These are phyloP conservation scores for Zingel zingel DNA, from an alignment of 2,113 vertebrate genomes.

Conservation along the genomic window DNA sequence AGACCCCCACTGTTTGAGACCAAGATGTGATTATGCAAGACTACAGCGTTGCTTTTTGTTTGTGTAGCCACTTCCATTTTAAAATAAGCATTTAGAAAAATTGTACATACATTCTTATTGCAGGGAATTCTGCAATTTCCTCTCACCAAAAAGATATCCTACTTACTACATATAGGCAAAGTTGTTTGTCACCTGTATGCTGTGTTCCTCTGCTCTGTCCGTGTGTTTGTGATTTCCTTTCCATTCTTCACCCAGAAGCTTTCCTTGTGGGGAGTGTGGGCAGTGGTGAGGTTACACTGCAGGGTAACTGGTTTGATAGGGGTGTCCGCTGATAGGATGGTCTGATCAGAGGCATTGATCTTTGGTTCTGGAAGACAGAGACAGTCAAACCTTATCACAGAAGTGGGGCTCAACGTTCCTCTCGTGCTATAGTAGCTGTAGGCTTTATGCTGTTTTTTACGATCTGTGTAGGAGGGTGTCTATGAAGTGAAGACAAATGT, in stretches of 20 bases:
- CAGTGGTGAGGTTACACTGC: slow-evolving; percentile 94
- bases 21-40: background rate
- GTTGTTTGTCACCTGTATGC: slow-evolving; percentile 87
- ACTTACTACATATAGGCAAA: background rate
- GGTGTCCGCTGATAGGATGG: slow-evolving; percentile 81
- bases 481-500: slow-evolving; percentile 63
- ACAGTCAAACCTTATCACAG: slow-evolving; percentile 74
- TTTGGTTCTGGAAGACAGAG: slow-evolving; percentile 92
- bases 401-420: slow-evolving; percentile 49
- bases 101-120: background rate
- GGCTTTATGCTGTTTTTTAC: slow-evolving; percentile 68
- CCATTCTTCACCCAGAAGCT: slow-evolving; percentile 98
- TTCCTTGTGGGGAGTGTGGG: slow-evolving; percentile 85
- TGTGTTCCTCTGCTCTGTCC: slow-evolving; percentile 83
- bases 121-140: background rate
- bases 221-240: slow-evolving; percentile 88
- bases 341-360: slow-evolving; percentile 92
- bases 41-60: background rate
- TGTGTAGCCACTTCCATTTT: background rate
- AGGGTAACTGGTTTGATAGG: slow-evolving; percentile 80
- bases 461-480: slow-evolving; percentile 67
- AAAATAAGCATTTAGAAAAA: slow-evolving; percentile 5
- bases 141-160: background rate
- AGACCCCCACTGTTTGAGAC: slow-evolving; percentile 12
- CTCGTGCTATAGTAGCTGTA: slow-evolving; percentile 51